A percentile compares a stretch with the other conserved stretches of the same genome.
Conservation (phyloP, 2,797 vertebrate genomes). For the Melanotaenia nigrans region DNA sequence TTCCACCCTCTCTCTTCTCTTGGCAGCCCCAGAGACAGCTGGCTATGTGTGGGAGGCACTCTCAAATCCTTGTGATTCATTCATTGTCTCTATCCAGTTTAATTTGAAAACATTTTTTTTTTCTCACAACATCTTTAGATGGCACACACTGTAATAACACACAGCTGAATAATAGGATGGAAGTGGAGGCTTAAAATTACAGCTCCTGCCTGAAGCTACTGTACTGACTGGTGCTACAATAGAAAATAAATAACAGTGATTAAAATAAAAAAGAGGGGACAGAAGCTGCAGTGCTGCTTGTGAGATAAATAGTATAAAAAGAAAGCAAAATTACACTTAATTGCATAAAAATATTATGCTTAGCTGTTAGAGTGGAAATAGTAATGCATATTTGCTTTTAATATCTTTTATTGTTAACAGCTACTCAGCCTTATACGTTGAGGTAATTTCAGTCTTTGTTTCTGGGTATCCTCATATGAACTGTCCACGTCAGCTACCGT, state of each 20-base stretch:
- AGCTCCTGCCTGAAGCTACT: conserved; percentile 13
- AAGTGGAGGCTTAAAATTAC: conserved; percentile 28
- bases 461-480: background rate
- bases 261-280: background rate
- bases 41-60: conserved; percentile 78
- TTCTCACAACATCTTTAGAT: conserved; percentile 64
- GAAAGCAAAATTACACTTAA: too few species aligned
- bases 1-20: conserved; percentile 38
- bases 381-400: background rate
- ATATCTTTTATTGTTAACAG: background rate
- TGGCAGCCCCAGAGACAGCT: conserved; percentile 75
- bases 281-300: background rate
- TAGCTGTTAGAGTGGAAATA: background rate
- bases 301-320: too few species aligned
- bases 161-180: conserved; percentile 39
- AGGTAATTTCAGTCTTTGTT: background rate
- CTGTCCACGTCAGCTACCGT: background rate
- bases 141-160: conserved; percentile 57
- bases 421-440: background rate
- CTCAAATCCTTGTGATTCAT: conserved; percentile 80
- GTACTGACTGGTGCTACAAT: background rate
- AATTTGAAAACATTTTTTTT: conserved; percentile 71
- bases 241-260: background rate
- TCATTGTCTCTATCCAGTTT: conserved; percentile 76
- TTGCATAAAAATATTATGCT: too few species aligned